Evolutionary conservation across 2,113 vertebrate genomes (phyloP), one percentile per base, ranked within the genome.

Genomic region (Arenaria interpres): DNA sequence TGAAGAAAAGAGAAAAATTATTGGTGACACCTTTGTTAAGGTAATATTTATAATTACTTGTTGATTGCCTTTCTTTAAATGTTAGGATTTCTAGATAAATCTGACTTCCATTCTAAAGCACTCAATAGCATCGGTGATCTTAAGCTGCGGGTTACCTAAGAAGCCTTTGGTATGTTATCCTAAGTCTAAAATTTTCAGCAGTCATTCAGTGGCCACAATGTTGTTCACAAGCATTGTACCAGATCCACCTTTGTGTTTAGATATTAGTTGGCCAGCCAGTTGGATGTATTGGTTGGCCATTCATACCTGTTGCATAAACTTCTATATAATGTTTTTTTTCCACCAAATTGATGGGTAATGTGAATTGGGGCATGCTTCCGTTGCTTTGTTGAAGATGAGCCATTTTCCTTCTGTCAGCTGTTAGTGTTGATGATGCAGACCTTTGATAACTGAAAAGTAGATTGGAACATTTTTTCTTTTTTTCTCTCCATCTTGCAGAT

Each of bases 21-120:
- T 99, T 24, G 99, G 99, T 20, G 99, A 99, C 97, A 99, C 99
- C 19, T 99, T 99, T 94, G 99, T 99, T 59, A 99, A 99, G 98
- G 99, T 99, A 92, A 73, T 9, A 2, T 6, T 56, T 89, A 2
- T 41, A 28, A 23, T 30, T 77, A 24, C 27, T 41, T 62, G 23
- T 25, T 41, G n/a, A 8, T 50, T 21, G 21, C 18, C 5, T 68
- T 5, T 76, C 85, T 82, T 35, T 5, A 6, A 71, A 51, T 59
- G 0, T 1, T n/a, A 17, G 6, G 9, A 9, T 60, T 84, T 73
- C 43, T 76, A 50, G 27, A 25, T 48, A 2, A 3, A 14, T 67
- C 20, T 83, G 24, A 1, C 28, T 78, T 90, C 8, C 4, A 1
- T 72, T 63, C 17, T 30, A 22, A 28, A 60, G 74, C 53, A 2